Evolutionary conservation across 2,888 invertebrate species (phyloP), one percentile per base, ranked within the genome.

Genomic region (Ectemnius cavifrons): DNA sequence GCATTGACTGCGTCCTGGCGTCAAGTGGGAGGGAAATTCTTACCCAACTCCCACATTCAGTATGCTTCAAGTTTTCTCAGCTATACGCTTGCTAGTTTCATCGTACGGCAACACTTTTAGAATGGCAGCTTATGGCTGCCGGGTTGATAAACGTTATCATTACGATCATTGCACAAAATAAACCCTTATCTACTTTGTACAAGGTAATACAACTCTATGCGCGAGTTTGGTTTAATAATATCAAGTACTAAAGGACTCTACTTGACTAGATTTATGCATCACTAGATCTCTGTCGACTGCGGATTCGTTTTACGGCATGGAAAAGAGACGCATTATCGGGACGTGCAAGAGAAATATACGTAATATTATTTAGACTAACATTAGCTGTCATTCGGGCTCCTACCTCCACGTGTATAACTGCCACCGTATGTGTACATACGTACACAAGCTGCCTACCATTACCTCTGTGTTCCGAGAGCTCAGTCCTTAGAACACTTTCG

Each of bases 221-320:
- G 74, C 66, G 64, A 75, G 80, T 75, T 77, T 79, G 72, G 66
- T 77, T 77, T 73, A 78, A 71, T 67, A 80, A 76, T 80, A 77
- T 52, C 16, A 72, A 80, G 75, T 80, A 78, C 77, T 84, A 82
- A 64, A 80, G 78, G 72, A 77, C 73, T 78, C 78, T 86, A 85
- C 75, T 83, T 88, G 88, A 89, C 88, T 89, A 89, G 88, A 81
- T 86, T 86, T 84, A 83, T 75, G 82, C 85, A 85, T 86, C 86
- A 86, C 87, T 86, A 84, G 81, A 83, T 83, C 80, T 78, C 81
- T 79, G 81, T 78, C 76, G 71, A 77, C 67, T 65, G 75, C 70
- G 61, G 67, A 79, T 73, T 67, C 63, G 52, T 73, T 37, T 37
- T 60, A 71, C 64, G 77, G 67, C 70, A 71, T 71, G 73, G 67